Evolutionary conservation across 2,797 vertebrate genomes (phyloP).

Genomic region (Chrosomus eos): DNA sequence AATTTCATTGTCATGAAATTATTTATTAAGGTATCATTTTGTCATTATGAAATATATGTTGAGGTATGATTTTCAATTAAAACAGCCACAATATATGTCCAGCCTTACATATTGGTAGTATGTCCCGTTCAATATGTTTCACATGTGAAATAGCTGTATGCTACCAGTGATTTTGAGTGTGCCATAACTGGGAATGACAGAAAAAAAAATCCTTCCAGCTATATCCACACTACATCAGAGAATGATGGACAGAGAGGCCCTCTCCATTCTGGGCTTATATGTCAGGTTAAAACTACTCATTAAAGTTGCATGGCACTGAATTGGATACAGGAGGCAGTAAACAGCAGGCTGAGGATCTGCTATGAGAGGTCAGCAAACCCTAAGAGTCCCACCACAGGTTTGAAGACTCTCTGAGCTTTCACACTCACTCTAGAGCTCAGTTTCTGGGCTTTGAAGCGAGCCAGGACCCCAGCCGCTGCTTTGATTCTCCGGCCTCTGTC

Average conservation of each 20-base stretch:
- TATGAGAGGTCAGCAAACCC: slow-evolving; percentile 36
- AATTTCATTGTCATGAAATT: too few relatives aligned
- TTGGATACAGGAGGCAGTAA: slow-evolving; percentile 41
- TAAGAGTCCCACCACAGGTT: slow-evolving; percentile 17
- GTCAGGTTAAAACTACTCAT: slow-evolving; percentile 50
- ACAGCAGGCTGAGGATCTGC: slow-evolving; percentile 31
- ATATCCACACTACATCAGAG: slow-evolving; percentile 33
- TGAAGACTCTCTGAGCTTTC: slow-evolving; percentile 19
- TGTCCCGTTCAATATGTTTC: not conserved
- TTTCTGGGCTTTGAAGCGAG: slow-evolving; percentile 38
- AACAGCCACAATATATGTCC: too few relatives aligned
- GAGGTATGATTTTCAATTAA: too few relatives aligned
- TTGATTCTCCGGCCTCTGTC: slow-evolving; percentile 40
- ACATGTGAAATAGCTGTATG: not conserved
- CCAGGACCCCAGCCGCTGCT: slow-evolving; percentile 17
- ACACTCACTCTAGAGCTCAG: slow-evolving; percentile 19
- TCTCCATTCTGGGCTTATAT: slow-evolving; percentile 42
- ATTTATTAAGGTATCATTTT: too few relatives aligned
- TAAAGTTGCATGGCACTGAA: slow-evolving; percentile 51
- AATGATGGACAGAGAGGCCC: slow-evolving; percentile 32
- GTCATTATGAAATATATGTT: too few relatives aligned
- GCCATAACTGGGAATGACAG: slow-evolving; percentile 5
- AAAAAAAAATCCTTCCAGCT: slow-evolving; percentile 37
- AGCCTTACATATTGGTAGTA: not conserved
- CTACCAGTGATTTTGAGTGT: not conserved